Evolutionary conservation across 2,888 invertebrate species (phyloP), one percentile per base, ranked within the genome.

Genomic region (Euplagia quadripunctaria): DNA sequence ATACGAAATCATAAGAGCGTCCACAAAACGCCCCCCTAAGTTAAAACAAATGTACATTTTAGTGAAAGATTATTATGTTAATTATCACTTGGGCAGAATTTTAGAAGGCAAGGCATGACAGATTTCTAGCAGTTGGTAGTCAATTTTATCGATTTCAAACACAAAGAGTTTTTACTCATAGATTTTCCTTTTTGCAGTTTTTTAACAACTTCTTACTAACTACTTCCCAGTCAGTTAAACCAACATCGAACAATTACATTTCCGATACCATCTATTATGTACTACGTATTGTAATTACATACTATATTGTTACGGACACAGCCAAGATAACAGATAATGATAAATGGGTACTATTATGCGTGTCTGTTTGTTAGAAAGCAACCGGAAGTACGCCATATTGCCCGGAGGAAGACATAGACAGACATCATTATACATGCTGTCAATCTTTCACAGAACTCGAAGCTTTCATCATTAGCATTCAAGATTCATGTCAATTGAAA

Each of bases 281-380:
- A 68, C 49, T 73, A 78, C 67, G 82, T 75, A 67, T 68, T 68
- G 66, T 82, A 84, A 82, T 84, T 82, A 84, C 85, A 74, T 64
- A 73, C 72, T 72, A 64, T 81, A 74, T 77, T 84, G 81, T 82
- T 74, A 64, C 49, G 65, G 63, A 71, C 71, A 72, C 64, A 43
- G 46, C 52, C 61, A 43, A 75, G 73, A 78, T 78, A 74, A 77
- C 46, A 73, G 64, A 68, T 71, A 73, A 75, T 82, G 80, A 85
- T 79, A 83, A 85, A 83, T 78, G 78, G 72, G 51, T 43, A 64
- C 66, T 76, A 77, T 79, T 78, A 86, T 82, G 79, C 78, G 75
- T 87, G 80, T 83, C 73, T 79, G 79, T 79, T 80, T 72, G 80
- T 82, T 87, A 88, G 88, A 89, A 89, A 89, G 89, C 79, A 42